A percentile compares a stretch with the other conserved stretches of the same genome.
phyloP scores from a whole-genome alignment of 2,113 vertebrate genomes.

The Trogon surrucura region DNA sequence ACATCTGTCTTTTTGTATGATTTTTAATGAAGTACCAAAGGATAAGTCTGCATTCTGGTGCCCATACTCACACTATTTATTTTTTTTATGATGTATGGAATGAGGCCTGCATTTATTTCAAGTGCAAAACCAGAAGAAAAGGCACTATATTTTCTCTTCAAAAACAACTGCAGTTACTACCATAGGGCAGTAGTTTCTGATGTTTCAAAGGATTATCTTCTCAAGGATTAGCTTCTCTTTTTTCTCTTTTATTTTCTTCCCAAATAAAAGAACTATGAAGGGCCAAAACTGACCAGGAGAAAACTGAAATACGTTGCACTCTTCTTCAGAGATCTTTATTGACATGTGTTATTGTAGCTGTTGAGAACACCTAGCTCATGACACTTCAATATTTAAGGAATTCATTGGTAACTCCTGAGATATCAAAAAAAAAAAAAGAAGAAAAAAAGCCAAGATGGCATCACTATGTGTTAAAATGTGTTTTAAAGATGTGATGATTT shows the following conservation, averaged over 20 bases:
- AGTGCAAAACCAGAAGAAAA: background rate
- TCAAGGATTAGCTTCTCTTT: background rate
- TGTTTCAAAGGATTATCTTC: background rate
- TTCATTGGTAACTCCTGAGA: background rate
- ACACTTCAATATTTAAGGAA: background rate
- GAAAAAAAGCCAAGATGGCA: background rate
- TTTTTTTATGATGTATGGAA: background rate
- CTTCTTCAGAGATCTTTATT: background rate
- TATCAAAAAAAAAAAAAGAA: background rate
- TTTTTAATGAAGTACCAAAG: background rate
- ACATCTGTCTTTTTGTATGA: background rate
- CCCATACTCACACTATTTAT: background rate
- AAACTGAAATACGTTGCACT: background rate
- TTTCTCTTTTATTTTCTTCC: rapidly evolving
- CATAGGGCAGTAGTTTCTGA: background rate
- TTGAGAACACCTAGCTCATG: background rate
- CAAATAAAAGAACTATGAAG: background rate
- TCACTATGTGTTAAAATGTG: background rate
- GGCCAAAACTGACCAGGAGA: background rate
- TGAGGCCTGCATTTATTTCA: background rate
- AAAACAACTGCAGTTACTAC: background rate
- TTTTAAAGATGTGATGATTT: background rate
- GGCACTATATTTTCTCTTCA: background rate
- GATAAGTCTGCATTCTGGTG: background rate
- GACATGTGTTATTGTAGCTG: background rate